phyloP scores from a whole-genome alignment of 2,888 invertebrate genomes.

The Arge pagana region DNA sequence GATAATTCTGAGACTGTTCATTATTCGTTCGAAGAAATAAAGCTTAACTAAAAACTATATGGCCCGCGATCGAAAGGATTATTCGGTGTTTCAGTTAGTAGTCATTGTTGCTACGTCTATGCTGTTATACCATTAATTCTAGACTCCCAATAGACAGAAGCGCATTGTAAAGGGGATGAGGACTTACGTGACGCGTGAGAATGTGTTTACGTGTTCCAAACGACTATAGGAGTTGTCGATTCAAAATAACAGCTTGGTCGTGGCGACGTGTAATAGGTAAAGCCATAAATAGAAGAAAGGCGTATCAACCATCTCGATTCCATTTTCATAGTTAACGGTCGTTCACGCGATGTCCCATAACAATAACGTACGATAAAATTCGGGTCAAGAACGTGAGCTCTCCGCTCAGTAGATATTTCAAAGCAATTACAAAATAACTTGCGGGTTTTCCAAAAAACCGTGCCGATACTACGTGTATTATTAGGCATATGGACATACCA shows the following conservation, averaged over 20 bases:
- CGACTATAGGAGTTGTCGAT: constrained; percentile 16
- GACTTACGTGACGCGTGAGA: constrained; percentile 10
- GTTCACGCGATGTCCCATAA: too few relatives aligned
- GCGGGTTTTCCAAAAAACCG: too few relatives aligned
- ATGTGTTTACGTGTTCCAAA: constrained; percentile 8
- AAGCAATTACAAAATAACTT: too few relatives aligned
- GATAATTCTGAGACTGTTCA: neutral
- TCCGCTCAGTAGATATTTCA: too few relatives aligned
- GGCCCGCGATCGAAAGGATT: neutral
- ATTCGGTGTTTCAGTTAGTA: too few relatives aligned
- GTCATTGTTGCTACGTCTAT: neutral
- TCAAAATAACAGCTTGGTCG: constrained; percentile 27
- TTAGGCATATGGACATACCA: too few relatives aligned
- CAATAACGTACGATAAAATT: too few relatives aligned
- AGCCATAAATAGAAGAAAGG: constrained; percentile 13
- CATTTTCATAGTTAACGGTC: constrained; percentile 4
- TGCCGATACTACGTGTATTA: too few relatives aligned
- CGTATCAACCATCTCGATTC: constrained; percentile 24
- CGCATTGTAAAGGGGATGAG: constrained; percentile 19
- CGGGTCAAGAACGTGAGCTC: too few relatives aligned
- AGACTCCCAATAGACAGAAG: constrained; percentile 9
- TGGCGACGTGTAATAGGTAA: constrained; percentile 11
- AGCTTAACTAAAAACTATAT: neutral
- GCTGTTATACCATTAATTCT: constrained; percentile 7
- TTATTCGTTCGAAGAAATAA: constrained; percentile 1